These are phyloP conservation scores for Cataglyphis albicans DNA, from an alignment of 2,888 invertebrate species.

Conservation along the genomic window DNA sequence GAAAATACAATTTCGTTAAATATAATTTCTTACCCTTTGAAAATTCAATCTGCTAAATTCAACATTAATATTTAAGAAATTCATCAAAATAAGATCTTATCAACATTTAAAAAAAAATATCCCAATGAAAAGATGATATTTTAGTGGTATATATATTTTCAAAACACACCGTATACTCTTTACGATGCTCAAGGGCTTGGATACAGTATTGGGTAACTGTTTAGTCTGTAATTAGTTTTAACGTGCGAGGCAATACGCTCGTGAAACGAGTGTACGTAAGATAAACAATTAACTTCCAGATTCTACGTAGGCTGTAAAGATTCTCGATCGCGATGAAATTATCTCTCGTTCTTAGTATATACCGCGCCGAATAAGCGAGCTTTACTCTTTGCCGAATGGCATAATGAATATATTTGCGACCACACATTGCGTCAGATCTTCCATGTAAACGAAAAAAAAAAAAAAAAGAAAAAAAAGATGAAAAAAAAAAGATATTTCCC, in stretches of 20 bases:
- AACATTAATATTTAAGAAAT: background rate
- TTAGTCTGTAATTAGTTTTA: slow-evolving; percentile 63
- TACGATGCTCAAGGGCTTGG: slow-evolving; percentile 80
- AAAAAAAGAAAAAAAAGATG: background rate
- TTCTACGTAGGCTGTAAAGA: slow-evolving; percentile 60
- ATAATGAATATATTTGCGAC: slow-evolving; percentile 31
- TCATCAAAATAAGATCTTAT: background rate
- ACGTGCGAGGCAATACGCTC: slow-evolving; percentile 68
- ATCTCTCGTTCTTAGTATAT: slow-evolving; percentile 60
- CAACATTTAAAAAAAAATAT: background rate
- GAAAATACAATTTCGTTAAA: background rate
- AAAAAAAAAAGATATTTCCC: background rate
- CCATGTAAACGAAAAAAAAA: slow-evolving; percentile 25
- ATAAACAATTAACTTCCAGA: slow-evolving; percentile 50
- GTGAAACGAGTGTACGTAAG: slow-evolving; percentile 71
- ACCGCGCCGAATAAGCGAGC: slow-evolving; percentile 62
- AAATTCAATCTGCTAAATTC: background rate
- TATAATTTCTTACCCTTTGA: background rate
- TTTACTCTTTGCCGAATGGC: slow-evolving; percentile 49
- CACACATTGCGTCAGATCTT: slow-evolving; percentile 40
- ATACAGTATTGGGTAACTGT: slow-evolving; percentile 70
- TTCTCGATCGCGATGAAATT: slow-evolving; percentile 65
- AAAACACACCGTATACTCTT: slow-evolving; percentile 63
- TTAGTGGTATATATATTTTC: slow-evolving; percentile 25
- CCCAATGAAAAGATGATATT: background rate